These are phyloP conservation scores for Muricea muricata DNA, from an alignment of 92 coral and sea anemone genomes.

Conservation along the genomic window DNA sequence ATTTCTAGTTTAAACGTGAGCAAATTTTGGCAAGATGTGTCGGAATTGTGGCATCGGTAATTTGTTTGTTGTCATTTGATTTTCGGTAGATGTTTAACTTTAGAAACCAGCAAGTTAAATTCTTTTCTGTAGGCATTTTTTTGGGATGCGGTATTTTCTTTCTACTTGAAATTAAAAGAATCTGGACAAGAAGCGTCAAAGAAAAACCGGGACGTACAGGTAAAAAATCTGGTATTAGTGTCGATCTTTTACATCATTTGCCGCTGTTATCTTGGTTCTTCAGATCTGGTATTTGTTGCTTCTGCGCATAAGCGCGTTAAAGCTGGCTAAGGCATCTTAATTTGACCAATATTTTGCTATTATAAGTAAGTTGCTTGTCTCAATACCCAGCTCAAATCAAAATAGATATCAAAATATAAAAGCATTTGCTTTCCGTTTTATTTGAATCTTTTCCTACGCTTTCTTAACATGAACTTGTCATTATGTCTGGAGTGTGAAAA, in stretches of 20 bases:
- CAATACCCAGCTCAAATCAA: too few relatives aligned
- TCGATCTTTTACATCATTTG: too few relatives aligned
- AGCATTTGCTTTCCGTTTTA: too few relatives aligned
- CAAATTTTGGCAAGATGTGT: slow-evolving; percentile 8
- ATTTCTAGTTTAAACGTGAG: slow-evolving; percentile 6
- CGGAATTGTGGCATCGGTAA: slow-evolving; percentile 32
- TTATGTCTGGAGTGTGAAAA: too few relatives aligned
- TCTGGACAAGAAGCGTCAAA: neutral
- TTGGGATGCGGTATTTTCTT: slow-evolving; percentile 3
- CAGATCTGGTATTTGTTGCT: neutral
- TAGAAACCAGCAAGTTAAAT: neutral
- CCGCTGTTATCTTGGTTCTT: too few relatives aligned
- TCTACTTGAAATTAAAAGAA: slow-evolving; percentile 13
- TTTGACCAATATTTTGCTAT: too few relatives aligned
- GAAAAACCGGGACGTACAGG: slow-evolving; percentile 3
- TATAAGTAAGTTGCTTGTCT: too few relatives aligned
- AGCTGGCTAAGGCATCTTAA: too few relatives aligned
- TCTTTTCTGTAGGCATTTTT: slow-evolving; percentile 3
- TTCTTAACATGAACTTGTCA: too few relatives aligned
- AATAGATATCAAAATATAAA: too few relatives aligned
- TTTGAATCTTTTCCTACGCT: too few relatives aligned
- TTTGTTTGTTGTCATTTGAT: neutral
- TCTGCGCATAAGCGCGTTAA: too few relatives aligned
- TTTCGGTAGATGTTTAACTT: neutral
- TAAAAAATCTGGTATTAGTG: neutral